phyloP scores from a whole-genome alignment of 2,113 vertebrate genomes.

The Anseranas semipalmata region DNA sequence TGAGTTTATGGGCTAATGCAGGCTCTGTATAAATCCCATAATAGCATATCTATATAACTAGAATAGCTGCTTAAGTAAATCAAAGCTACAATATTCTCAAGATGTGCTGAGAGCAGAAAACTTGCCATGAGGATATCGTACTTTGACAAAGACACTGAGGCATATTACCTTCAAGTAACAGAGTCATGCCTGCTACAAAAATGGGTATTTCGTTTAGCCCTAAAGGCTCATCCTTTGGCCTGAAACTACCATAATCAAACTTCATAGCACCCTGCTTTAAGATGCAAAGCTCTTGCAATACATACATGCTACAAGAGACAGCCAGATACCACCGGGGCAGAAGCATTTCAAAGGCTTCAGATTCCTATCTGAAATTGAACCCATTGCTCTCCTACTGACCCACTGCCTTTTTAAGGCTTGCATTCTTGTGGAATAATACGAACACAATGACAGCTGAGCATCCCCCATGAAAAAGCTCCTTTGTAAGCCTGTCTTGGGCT shows the following conservation, averaged over 20 bases:
- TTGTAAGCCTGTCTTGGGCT: neutral
- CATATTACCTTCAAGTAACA: neutral
- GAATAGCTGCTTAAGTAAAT: neutral
- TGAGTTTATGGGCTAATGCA: neutral
- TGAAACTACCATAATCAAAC: neutral
- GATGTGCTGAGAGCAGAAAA: neutral
- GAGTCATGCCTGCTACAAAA: neutral
- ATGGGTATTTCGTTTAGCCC: neutral
- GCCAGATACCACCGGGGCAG: accelerated
- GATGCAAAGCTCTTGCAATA: neutral
- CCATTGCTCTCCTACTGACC: neutral
- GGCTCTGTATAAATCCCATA: neutral
- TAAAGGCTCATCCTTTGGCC: neutral
- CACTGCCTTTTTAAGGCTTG: neutral
- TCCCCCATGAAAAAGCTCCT: neutral
- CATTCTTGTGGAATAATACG: neutral
- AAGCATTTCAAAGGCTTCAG: neutral
- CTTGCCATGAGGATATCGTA: neutral
- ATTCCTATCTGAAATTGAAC: neutral
- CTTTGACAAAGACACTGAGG: neutral
- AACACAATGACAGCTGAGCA: neutral
- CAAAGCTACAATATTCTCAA: neutral
- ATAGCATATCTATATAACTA: neutral
- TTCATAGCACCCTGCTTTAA: neutral
- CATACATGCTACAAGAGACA: neutral